These are phyloP conservation scores for Eutrigla gurnardus DNA, from an alignment of 2,797 vertebrate genomes.

Conservation along the genomic window DNA sequence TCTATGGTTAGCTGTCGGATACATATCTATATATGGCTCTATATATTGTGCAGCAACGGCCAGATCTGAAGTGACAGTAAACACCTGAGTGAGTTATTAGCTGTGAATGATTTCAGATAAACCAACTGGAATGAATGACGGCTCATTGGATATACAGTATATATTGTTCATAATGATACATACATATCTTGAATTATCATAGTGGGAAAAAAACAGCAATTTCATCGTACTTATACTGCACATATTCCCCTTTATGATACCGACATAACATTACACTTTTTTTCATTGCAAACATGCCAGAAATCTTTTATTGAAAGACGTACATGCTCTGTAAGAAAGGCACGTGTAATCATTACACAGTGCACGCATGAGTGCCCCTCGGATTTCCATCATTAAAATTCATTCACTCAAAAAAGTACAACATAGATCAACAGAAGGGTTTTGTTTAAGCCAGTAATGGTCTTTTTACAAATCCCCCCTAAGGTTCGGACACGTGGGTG, in stretches of 20 bases:
- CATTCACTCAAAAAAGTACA: constrained; percentile 52
- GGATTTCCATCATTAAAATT: constrained; percentile 44
- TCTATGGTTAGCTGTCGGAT: constrained; percentile 5
- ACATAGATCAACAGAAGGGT: constrained; percentile 10
- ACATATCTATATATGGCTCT: constrained; percentile 28
- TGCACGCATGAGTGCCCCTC: constrained; percentile 36
- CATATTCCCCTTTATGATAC: constrained; percentile 23
- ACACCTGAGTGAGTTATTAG: background rate
- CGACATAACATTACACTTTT: constrained; percentile 42
- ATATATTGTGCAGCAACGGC: constrained; percentile 1
- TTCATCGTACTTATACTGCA: constrained; percentile 14
- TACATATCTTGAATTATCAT: constrained; percentile 32
- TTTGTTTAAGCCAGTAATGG: constrained; percentile 39
- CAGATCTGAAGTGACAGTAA: constrained; percentile 14
- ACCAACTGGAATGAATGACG: constrained; percentile 11
- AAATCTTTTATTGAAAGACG: constrained; percentile 71
- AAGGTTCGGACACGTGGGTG: constrained; percentile 56
- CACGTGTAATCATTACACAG: constrained; percentile 54
- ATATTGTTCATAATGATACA: constrained; percentile 5
- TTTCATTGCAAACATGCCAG: constrained; percentile 64
- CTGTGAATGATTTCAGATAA: constrained; percentile 1
- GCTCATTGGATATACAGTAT: background rate
- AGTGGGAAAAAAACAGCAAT: constrained; percentile 22
- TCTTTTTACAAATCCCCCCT: constrained; percentile 13
- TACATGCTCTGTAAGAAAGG: constrained; percentile 73